Conservation (phyloP, 2,113 vertebrate species). For the Anhinga anhinga region DNA sequence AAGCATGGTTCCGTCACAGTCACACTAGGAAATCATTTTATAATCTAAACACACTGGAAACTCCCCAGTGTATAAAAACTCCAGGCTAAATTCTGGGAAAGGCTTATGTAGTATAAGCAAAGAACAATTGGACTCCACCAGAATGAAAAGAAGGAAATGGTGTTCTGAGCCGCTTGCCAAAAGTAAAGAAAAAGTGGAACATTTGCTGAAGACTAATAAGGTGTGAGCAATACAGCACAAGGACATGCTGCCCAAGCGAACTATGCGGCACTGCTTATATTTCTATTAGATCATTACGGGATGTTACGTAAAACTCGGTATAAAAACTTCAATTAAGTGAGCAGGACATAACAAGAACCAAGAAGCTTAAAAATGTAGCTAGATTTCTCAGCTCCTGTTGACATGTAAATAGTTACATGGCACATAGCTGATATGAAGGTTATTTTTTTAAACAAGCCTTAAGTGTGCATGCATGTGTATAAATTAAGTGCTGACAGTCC, state of each 20-base stretch:
- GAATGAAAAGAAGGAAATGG: conserved; percentile 82
- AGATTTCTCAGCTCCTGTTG: not conserved
- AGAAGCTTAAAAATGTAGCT: not conserved
- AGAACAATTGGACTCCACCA: conserved; percentile 71
- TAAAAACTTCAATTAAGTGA: not conserved
- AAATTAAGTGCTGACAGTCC: not conserved
- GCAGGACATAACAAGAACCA: not conserved
- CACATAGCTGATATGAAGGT: not conserved
- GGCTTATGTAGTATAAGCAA: conserved; percentile 67
- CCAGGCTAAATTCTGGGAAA: conserved; percentile 77
- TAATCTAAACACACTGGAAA: conserved; percentile 67
- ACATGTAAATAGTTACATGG: not conserved
- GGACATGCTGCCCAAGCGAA: conserved; percentile 22
- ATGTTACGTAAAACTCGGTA: not conserved
- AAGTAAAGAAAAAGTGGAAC: conserved; percentile 66
- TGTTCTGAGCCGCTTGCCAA: conserved; percentile 73
- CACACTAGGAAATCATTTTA: conserved; percentile 57
- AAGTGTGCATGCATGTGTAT: not conserved
- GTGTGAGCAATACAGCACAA: conserved; percentile 41
- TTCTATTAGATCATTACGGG: not conserved
- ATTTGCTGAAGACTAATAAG: conserved; percentile 49
- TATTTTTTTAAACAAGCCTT: not conserved
- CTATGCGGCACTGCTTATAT: not conserved
- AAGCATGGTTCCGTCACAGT: not conserved
- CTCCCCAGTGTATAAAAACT: conserved; percentile 73